Evolutionary conservation across 2,113 vertebrate species (phyloP).

Genomic region (Microcebus murinus): DNA sequence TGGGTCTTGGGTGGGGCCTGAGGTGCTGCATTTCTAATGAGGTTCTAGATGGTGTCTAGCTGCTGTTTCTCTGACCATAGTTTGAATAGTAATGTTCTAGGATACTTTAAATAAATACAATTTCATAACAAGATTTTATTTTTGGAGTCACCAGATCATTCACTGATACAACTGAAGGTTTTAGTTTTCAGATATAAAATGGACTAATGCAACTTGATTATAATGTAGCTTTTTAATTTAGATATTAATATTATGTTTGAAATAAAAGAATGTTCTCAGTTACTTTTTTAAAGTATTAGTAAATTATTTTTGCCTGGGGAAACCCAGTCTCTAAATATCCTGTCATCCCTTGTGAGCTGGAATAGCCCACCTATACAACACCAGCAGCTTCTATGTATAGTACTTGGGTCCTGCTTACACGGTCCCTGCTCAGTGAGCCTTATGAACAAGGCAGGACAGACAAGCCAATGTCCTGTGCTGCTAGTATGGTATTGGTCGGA

Average conservation of each 20-base stretch:
- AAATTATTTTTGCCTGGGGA: constrained; percentile 21
- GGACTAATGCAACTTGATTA: not conserved
- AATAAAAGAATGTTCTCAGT: not conserved
- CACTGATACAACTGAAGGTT: not conserved
- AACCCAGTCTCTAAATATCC: not conserved
- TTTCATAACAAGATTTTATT: not conserved
- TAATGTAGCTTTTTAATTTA: not conserved
- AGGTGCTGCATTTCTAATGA: not conserved
- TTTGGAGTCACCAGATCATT: not conserved
- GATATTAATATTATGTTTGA: not conserved
- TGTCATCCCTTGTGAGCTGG: not conserved
- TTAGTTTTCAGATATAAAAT: not conserved
- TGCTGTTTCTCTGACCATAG: not conserved
- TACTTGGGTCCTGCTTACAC: not conserved
- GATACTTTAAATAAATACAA: not conserved
- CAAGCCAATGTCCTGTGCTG: not conserved
- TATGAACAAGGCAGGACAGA: not conserved
- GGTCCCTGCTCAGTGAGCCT: not conserved
- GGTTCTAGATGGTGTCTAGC: not conserved
- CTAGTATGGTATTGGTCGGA: not conserved
- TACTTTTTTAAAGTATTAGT: not conserved
- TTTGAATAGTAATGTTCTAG: not conserved
- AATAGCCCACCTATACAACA: not conserved
- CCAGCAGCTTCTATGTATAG: not conserved
- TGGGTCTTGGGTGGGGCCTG: not conserved